Evolutionary conservation across 2,113 vertebrate species (phyloP), one percentile per base, ranked within the genome.

Genomic region (Phylloscopus trochilus): DNA sequence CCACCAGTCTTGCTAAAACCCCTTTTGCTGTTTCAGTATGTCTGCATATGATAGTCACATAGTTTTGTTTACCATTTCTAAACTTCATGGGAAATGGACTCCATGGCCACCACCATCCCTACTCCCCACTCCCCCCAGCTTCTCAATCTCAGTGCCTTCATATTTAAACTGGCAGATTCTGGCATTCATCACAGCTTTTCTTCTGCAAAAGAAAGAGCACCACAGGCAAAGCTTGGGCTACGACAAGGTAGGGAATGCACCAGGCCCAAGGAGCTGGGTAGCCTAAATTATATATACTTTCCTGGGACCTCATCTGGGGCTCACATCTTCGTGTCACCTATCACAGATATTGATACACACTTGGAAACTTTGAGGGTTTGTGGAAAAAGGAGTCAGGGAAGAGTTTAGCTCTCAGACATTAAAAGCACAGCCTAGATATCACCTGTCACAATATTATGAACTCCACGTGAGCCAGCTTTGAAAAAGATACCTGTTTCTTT

Each of bases 61-160:
- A 13, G 37, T 49, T 80, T 89, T 84, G 86, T 80, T 58, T 4
- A 39, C 31, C 31, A 35, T 73, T 93, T 90, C 55, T 83, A 89
- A 62, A 53, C 41, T 58, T 76, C 5, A n/a, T 63, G 13, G 27
- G 15, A 56, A 21, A 46, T 20, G 20, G 26, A 55, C 35, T 82
- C 43, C 15, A 13, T 28, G 15, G 22, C 59, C 10, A n/a, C 47
- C 13, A 13, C 44, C 22, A 28, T 46, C 10, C 12, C 39, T 28
- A 15, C 27, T 39, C 30, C 9, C 2, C 5, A 2, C 15, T 31
- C 0, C 7, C 13, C 13, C 12, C 18, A 43, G 20, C 6, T 64
- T 83, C 31, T 14, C 44, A 27, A 1, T 24, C 21, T 41, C 13
- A 62, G 26, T 56, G 31, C 17, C 51, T 79, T 56, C n/a, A 5